These are phyloP conservation scores for Brachypalpus laphriformis DNA, from an alignment of 2,888 invertebrate genomes.

Conservation along the genomic window DNA sequence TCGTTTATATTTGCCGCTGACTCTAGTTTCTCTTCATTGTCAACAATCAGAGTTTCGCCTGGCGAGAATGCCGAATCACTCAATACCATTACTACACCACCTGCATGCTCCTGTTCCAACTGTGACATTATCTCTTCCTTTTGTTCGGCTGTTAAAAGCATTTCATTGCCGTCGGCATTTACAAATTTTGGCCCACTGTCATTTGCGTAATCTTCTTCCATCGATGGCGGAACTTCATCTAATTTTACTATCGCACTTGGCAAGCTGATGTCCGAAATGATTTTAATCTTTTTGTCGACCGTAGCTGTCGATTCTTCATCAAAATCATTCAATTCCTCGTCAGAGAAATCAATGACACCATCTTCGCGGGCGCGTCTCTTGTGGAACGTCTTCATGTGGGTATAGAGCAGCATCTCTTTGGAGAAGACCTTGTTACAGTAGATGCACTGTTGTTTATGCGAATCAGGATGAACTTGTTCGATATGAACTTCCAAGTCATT, in stretches of 20 bases:
- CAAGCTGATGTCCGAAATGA: constrained; percentile 82
- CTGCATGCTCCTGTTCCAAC: constrained; percentile 81
- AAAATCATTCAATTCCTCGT: constrained; percentile 82
- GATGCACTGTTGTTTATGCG: constrained; percentile 85
- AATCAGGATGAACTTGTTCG: constrained; percentile 83
- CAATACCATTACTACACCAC: constrained; percentile 82
- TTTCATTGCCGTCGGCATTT: constrained; percentile 83
- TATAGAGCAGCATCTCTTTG: constrained; percentile 87
- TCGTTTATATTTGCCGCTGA: constrained; percentile 78
- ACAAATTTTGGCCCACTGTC: constrained; percentile 82
- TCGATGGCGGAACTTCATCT: constrained; percentile 43
- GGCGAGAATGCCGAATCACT: constrained; percentile 76
- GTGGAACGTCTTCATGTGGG: constrained; percentile 88
- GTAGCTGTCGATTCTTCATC: constrained; percentile 77
- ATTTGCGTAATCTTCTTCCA: constrained; percentile 43
- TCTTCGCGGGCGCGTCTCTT: constrained; percentile 86
- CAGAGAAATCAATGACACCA: constrained; percentile 86
- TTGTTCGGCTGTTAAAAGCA: constrained; percentile 82
- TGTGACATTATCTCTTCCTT: constrained; percentile 82
- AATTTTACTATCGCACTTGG: constrained; percentile 77
- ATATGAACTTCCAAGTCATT: constrained; percentile 89
- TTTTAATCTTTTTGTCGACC: constrained; percentile 83
- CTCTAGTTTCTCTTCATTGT: constrained; percentile 65
- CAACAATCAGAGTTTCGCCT: constrained; percentile 16
- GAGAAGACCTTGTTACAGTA: constrained; percentile 90